These are phyloP conservation scores for Trichosurus vulpecula DNA, from an alignment of 2,797 vertebrate genomes.

Conservation along the genomic window DNA sequence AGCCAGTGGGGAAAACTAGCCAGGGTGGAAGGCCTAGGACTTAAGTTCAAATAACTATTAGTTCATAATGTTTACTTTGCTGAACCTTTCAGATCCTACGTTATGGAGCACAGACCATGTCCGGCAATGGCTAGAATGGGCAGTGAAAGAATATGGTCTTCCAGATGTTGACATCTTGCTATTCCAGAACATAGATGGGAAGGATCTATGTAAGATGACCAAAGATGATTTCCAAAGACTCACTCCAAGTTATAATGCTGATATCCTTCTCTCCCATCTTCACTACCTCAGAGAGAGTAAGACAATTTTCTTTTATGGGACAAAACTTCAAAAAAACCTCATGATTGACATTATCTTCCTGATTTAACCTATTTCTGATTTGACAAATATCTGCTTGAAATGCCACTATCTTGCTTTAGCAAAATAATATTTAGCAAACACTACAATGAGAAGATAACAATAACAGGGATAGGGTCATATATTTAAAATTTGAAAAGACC, in stretches of 20 bases:
- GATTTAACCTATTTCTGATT: background rate
- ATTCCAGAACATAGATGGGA: constrained; percentile 92
- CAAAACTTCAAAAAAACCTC: background rate
- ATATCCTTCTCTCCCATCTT: constrained; percentile 92
- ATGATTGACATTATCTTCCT: background rate
- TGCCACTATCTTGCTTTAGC: background rate
- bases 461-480: accelerated
- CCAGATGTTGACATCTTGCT: constrained; percentile 89
- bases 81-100: constrained; percentile 85
- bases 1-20: background rate
- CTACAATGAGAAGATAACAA: background rate
- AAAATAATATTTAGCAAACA: background rate
- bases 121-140: constrained; percentile 94
- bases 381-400: background rate
- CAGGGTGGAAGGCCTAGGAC: background rate
- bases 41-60: background rate
- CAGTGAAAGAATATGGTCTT: constrained; percentile 90
- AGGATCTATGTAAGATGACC: constrained; percentile 93
- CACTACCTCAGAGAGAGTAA: constrained; percentile 97
- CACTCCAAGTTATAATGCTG: constrained; percentile 91
- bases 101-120: constrained; percentile 92
- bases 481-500: background rate
- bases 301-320: constrained; percentile 5
- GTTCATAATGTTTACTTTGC: constrained; percentile 1
- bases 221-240: constrained; percentile 93